These are phyloP conservation scores for Spinibarbus caldwelli DNA, from an alignment of 2,797 vertebrate genomes.

Conservation along the genomic window DNA sequence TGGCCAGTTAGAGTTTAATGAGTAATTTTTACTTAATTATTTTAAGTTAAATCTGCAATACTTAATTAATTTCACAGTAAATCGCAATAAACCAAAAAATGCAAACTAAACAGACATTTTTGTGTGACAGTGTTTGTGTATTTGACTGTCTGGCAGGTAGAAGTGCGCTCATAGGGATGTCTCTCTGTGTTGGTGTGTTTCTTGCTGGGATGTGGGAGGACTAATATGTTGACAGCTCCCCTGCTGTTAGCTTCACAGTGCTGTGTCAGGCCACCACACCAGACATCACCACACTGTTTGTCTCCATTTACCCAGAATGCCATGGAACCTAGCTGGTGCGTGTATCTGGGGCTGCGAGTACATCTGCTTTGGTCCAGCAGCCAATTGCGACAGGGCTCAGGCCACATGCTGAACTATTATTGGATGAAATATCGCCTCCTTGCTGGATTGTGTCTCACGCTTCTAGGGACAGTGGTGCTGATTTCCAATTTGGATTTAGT, in stretches of 20 bases:
- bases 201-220: conserved; percentile 65
- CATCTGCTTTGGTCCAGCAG: conserved; percentile 44
- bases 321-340: conserved; percentile 63
- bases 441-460: not conserved
- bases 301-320: conserved; percentile 69
- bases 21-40: too few species aligned
- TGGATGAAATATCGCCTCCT: conserved; percentile 43
- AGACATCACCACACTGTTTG: conserved; percentile 64
- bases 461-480: not conserved
- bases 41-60: too few species aligned
- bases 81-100: not conserved
- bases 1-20: too few species aligned
- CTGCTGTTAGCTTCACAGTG: conserved; percentile 63
- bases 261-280: conserved; percentile 72
- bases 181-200: conserved; percentile 54
- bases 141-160: conserved; percentile 22
- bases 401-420: conserved; percentile 55
- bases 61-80: not conserved
- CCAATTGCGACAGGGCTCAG: conserved; percentile 58
- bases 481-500: conserved; percentile 21
- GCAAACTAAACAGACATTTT: not conserved
- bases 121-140: not conserved
- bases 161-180: conserved; percentile 31
- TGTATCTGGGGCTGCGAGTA: conserved; percentile 68
- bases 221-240: conserved; percentile 73